A percentile compares a stretch with the other conserved stretches of the same genome.
phyloP scores from a whole-genome alignment of 2,888 invertebrate genomes.

The Molanna angustata region DNA sequence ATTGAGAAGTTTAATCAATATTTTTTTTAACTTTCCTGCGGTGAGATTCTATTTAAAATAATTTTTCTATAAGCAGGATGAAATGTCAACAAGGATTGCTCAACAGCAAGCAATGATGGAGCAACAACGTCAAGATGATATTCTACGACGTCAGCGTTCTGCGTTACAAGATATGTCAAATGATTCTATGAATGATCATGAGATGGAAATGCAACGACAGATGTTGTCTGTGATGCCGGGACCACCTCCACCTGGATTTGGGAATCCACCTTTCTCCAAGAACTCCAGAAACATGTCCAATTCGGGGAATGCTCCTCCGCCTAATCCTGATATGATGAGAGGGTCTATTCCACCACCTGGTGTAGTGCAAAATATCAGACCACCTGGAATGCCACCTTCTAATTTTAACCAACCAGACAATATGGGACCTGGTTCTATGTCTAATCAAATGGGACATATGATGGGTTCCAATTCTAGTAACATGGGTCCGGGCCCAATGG shows the following conservation, averaged over 20 bases:
- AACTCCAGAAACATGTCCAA: background rate
- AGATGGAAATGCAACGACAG: conserved; percentile 38
- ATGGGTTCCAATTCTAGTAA: conserved; percentile 2
- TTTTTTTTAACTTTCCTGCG: background rate
- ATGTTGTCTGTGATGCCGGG: conserved; percentile 36
- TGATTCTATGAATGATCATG: conserved; percentile 35
- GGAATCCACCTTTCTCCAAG: conserved; percentile 15
- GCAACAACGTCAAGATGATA: conserved; percentile 36
- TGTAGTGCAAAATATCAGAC: conserved; percentile 26
- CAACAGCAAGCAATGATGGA: conserved; percentile 36
- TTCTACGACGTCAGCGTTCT: conserved; percentile 35
- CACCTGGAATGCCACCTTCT: conserved; percentile 29
- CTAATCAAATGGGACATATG: conserved; percentile 2
- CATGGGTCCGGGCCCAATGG: conserved; percentile 11
- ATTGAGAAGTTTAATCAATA: background rate
- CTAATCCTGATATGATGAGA: conserved; percentile 16
- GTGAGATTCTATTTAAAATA: too few relatives aligned
- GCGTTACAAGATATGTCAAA: conserved; percentile 29
- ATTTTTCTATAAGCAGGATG: conserved; percentile 17
- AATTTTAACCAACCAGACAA: conserved; percentile 9
- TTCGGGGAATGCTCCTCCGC: background rate
- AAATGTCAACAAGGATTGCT: conserved; percentile 33
- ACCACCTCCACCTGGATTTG: conserved; percentile 26
- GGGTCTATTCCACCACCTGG: conserved; percentile 26
- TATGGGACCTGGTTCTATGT: conserved; percentile 12